Conservation (phyloP, 1,140 invertebrate species). For the Lordiphosa clarofinis region DNA sequence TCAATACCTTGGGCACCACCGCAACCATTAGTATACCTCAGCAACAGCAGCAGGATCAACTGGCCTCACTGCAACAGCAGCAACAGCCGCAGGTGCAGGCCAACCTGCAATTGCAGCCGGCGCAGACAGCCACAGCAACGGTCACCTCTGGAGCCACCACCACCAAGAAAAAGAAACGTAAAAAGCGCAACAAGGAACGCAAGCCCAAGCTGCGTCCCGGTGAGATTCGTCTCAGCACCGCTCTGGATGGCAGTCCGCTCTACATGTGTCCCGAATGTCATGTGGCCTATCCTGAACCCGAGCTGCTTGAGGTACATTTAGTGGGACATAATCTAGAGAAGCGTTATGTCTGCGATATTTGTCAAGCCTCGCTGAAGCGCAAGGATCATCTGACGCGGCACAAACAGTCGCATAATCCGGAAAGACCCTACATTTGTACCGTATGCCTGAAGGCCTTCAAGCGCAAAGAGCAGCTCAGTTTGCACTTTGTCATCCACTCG, state of each 20-base stretch:
- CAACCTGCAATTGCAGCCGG: slow-evolving; percentile 37
- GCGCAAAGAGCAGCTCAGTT: slow-evolving; percentile 89
- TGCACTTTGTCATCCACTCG: slow-evolving; percentile 92
- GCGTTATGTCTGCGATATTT: slow-evolving; percentile 91
- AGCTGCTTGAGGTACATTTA: slow-evolving; percentile 89
- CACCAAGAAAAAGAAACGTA: slow-evolving; percentile 89
- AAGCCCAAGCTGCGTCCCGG: slow-evolving; percentile 90
- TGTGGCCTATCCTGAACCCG: slow-evolving; percentile 91
- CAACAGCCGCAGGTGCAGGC: slow-evolving; percentile 40
- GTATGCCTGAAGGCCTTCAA: slow-evolving; percentile 92
- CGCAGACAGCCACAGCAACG: slow-evolving; percentile 79
- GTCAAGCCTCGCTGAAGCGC: slow-evolving; percentile 89
- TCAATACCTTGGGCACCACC: slow-evolving; percentile 73
- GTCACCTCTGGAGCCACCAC: slow-evolving; percentile 36
- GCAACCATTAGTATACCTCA: slow-evolving; percentile 78
- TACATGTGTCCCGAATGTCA: slow-evolving; percentile 93
- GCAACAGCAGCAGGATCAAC: slow-evolving; percentile 59
- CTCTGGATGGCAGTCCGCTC: slow-evolving; percentile 89
- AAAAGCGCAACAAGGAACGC: slow-evolving; percentile 88
- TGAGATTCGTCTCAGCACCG: slow-evolving; percentile 89
- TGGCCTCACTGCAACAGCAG: slow-evolving; percentile 53
- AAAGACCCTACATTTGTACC: slow-evolving; percentile 89
- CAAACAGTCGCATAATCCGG: slow-evolving; percentile 90
- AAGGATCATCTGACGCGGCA: slow-evolving; percentile 90
- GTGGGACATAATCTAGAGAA: slow-evolving; percentile 88